These are phyloP conservation scores for Aricia agestis DNA, from an alignment of 1,140 invertebrate species.

Conservation along the genomic window DNA sequence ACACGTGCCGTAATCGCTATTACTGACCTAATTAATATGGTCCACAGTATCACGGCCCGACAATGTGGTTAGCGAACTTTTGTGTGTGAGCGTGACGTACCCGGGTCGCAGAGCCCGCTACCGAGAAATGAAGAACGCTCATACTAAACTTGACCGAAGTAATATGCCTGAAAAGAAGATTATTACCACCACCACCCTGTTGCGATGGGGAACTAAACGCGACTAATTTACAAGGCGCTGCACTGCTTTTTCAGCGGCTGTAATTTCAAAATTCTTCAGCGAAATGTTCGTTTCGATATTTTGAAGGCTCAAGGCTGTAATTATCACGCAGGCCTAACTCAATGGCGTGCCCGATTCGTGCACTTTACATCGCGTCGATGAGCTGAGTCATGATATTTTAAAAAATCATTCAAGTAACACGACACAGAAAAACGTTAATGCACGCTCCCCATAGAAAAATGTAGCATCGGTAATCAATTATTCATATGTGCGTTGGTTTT, in stretches of 20 bases:
- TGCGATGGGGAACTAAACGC: neutral
- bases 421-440: neutral
- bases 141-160: conserved; percentile 1
- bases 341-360: neutral
- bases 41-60: neutral
- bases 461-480: conserved; percentile 2
- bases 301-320: neutral
- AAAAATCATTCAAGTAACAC: neutral
- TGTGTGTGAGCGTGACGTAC: neutral
- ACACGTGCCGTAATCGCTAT: neutral
- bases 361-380: neutral
- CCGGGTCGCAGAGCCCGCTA: neutral
- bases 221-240: neutral
- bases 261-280: neutral
- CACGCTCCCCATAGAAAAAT: neutral
- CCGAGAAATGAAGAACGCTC: neutral
- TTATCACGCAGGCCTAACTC: neutral
- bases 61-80: neutral
- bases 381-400: neutral
- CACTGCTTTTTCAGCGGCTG: neutral
- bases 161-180: neutral
- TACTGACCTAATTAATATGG: conserved; percentile 3
- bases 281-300: neutral
- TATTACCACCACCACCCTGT: neutral
- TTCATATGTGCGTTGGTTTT: conserved; percentile 7